Evolutionary conservation across 1,140 invertebrate genomes (phyloP), one percentile per base, ranked within the genome.

Genomic region (Zaprionus camerounensis): DNA sequence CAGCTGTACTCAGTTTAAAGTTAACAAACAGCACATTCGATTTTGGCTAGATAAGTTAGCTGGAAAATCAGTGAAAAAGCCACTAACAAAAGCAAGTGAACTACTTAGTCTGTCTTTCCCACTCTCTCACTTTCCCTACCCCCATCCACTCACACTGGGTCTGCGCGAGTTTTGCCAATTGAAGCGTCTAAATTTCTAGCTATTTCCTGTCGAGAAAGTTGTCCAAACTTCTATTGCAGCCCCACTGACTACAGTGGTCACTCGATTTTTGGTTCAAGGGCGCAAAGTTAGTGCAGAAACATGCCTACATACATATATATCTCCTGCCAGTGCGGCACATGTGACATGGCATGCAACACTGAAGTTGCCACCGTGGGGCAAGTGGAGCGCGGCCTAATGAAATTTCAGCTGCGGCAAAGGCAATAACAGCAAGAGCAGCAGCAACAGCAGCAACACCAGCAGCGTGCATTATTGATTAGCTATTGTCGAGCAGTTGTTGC

Each of bases 251-350:
- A 44, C 38, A 53, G 64, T 73, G 71, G 64, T 56, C 71, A 73
- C 68, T 73, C 46, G 56, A 36, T 68, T 73, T 82, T 83, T 78
- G 61, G 81, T 82, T 82, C 81, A 82, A 82, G 81, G 81, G 81
- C 81, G 81, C n/a, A 56, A 56, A 66, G 53, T 46, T 41, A 34
- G 20, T 20, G 63, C 12, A 72, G 67, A 77, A 41, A 26, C 11
- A 24, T 31, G 31, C 61, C 49, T 5, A 22, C 11, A 49, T 4
- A 1, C 4, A 24, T 11, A 5, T 20, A 2, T 20, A n/a, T 46
- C 15, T 46, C n/a, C 41, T 17, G 46, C 2, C 11, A 51, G 7
- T 61, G 26, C 38, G 58, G 28, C 69, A 81, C 49, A 69, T 70
- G 63, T 81, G 70, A 81, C 82, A 71, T 73, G 81, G 68, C 81